Base-by-base conservation (phyloP, 23 tunicate species). In the Phallusia fumigata region DNA sequence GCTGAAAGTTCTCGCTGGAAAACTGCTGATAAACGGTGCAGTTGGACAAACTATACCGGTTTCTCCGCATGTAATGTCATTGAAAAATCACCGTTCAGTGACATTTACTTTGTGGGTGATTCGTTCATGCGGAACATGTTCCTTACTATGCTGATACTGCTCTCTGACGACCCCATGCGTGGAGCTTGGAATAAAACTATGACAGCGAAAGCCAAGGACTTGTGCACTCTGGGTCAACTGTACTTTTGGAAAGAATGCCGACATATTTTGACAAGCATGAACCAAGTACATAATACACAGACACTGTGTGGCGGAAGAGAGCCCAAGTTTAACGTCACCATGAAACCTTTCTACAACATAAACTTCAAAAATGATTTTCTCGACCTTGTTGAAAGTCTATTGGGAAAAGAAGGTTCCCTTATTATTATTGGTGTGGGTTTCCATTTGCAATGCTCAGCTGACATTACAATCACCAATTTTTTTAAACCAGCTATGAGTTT, bases 351-450 rank as follows among this genome's bases (percentile, higher is more conserved):
- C 52, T 84, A 84, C 76, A 84, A 64, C 58, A 15, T 53, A 21
- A 35, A 64, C 0, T 84, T 84, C 47, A 53, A 65, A 34, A 34
- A 24, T 0, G 77, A 84, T 40, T 84, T 84, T 77, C 58, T 77
- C 19, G 26, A 77, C 28, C 36, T 84, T 8, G 76, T 78, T 0
- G 36, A 50, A 40, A 34, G 88, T 34, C 26, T 53, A 5, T 28
- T 84, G 15, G 82, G 82, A 35, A 73, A 53, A 34, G 76, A 28
- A 26, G 90, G 90, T 0, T 74, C 85, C 0, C 47, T 87, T 22
- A 81, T 87, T 36, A 80, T 87, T 22, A 45, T 87, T 1, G 81
- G 90, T 64, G 74, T 80, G 24, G 86, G 86, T 65, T 82, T 78
- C 31, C 86, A 83, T 65, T 44, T 75, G 64, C 79, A 65, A 64